These are phyloP conservation scores for Norana najaformis DNA, from an alignment of 2,888 invertebrate species.

Conservation along the genomic window DNA sequence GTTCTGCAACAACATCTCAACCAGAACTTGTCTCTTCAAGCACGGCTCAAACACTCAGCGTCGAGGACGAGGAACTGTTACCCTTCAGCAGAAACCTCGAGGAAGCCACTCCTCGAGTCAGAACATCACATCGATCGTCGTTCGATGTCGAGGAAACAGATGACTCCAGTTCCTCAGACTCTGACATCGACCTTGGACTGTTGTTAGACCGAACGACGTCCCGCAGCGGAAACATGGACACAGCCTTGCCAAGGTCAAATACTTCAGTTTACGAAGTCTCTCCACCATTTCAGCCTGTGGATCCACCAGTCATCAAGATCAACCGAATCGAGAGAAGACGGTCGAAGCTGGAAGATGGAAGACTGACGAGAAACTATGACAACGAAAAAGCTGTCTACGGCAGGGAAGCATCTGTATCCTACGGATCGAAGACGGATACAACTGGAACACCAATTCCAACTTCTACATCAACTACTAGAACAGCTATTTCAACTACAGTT, in stretches of 20 bases:
- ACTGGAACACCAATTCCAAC: not conserved
- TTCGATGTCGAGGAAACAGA: not conserved
- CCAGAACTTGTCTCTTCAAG: not conserved
- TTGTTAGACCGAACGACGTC: not conserved
- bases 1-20: no score
- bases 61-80: not conserved
- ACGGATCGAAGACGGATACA: not conserved
- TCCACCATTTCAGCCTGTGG: not conserved
- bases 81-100: not conserved
- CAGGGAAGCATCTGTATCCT: not conserved
- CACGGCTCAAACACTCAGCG: not conserved
- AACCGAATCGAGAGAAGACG: not conserved
- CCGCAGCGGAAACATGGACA: not conserved
- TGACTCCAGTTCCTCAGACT: not conserved
- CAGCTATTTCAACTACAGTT: not conserved
- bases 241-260: not conserved
- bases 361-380: not conserved
- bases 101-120: not conserved
- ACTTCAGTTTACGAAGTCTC: not conserved
- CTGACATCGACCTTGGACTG: not conserved
- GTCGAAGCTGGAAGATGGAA: not conserved
- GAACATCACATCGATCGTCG: not conserved
- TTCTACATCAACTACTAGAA: not conserved
- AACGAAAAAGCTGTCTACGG: not conserved
- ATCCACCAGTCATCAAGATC: not conserved